These are phyloP conservation scores for Anhinga rufa DNA, from an alignment of 2,113 vertebrate species.

Conservation along the genomic window DNA sequence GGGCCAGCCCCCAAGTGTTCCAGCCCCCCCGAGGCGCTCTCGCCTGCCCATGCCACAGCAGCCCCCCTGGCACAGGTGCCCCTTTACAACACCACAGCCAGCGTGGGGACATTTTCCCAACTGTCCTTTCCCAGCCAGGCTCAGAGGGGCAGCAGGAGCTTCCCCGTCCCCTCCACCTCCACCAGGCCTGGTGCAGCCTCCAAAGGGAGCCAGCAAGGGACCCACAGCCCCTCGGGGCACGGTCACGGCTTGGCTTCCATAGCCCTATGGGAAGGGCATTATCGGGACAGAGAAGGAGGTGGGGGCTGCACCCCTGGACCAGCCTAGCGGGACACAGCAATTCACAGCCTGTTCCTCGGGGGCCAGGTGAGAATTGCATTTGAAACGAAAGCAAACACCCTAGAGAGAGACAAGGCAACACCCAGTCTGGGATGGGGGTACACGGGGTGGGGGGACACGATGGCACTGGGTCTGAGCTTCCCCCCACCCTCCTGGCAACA, in stretches of 20 bases:
- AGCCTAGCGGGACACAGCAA: neutral
- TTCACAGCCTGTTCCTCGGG: neutral
- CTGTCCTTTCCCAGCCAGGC: neutral
- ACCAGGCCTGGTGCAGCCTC: neutral
- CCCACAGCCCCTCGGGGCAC: fast-evolving
- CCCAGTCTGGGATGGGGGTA: too few species aligned
- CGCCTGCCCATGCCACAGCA: neutral
- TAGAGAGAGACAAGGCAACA: neutral
- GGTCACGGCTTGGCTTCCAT: neutral
- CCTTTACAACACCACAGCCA: too few species aligned
- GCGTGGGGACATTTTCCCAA: neutral
- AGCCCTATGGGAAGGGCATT: neutral
- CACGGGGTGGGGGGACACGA: too few species aligned
- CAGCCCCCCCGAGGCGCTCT: fast-evolving
- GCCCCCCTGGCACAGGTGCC: neutral
- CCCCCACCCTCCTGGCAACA: too few species aligned
- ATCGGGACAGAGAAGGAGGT: neutral
- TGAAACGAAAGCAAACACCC: neutral
- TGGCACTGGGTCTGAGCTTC: neutral
- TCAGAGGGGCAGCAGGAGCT: neutral
- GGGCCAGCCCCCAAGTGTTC: fast-evolving
- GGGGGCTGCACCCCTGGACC: neutral
- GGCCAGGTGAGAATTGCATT: fast-evolving
- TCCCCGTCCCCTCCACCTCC: neutral
- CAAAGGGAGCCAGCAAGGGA: neutral